Conservation (phyloP, 2,113 vertebrate species). For the Anser cygnoides region DNA sequence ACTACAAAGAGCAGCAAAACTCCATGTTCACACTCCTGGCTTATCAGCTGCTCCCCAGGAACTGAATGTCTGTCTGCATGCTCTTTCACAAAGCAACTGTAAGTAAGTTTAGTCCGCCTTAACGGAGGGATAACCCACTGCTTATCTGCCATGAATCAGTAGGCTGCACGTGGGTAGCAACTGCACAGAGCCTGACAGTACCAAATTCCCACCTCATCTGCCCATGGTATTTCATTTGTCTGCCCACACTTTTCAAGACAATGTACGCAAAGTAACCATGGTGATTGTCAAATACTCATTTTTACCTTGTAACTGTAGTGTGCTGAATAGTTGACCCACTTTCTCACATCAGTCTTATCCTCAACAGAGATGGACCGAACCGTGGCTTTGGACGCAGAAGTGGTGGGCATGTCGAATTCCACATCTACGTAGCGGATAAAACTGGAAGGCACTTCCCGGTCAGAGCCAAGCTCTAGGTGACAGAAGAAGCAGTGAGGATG, state of each 20-base stretch:
- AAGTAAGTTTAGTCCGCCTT: not conserved
- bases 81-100: not conserved
- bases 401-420: slow-evolving; percentile 88
- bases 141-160: not conserved
- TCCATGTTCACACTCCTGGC: not conserved
- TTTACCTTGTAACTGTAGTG: slow-evolving; percentile 90
- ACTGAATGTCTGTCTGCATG: not conserved
- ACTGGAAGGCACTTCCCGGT: slow-evolving; percentile 85
- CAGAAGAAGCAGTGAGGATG: slow-evolving; percentile 93
- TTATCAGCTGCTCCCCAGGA: not conserved
- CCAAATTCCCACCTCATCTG: not conserved
- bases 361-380: slow-evolving; percentile 86
- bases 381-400: slow-evolving; percentile 84
- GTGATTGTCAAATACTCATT: not conserved
- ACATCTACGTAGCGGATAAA: slow-evolving; percentile 83
- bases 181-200: not conserved
- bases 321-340: slow-evolving; percentile 90
- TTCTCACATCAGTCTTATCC: slow-evolving; percentile 82
- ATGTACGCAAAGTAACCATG: not conserved
- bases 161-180: not conserved
- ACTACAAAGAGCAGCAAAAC: not conserved
- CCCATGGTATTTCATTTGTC: not conserved
- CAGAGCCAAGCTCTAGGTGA: slow-evolving; percentile 89
- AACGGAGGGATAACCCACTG: not conserved
- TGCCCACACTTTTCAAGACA: not conserved